A percentile compares a stretch with the other conserved stretches of the same genome.
Conservation (phyloP, 2,888 invertebrate species). For the Epinotia brunnichana region DNA sequence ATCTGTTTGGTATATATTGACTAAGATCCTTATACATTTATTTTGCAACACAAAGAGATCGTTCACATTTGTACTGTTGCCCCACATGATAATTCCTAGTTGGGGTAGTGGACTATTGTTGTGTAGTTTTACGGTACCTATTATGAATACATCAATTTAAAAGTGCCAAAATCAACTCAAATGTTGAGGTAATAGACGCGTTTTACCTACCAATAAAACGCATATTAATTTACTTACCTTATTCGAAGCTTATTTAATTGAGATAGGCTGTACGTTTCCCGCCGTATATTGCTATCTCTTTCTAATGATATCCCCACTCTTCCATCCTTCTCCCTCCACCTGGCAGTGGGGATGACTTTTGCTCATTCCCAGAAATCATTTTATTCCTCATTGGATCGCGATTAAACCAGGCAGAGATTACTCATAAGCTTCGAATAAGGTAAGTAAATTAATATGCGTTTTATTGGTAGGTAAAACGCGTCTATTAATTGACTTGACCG, state of each 20-base stretch:
- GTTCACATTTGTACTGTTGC: no score
- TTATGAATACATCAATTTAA: background rate
- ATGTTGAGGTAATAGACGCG: constrained; percentile 9
- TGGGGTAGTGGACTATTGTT: no score
- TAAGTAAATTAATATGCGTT: constrained; percentile 4
- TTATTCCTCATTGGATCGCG: constrained; percentile 16
- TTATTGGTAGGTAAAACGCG: constrained; percentile 1
- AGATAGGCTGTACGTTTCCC: constrained; percentile 12
- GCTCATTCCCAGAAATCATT: background rate
- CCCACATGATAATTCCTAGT: no score
- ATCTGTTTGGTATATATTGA: no score
- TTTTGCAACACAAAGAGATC: no score
- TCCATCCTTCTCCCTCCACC: constrained; percentile 1
- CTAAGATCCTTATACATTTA: no score
- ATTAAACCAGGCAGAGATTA: constrained; percentile 20
- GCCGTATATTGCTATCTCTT: background rate
- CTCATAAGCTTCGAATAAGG: constrained; percentile 26
- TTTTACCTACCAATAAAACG: constrained; percentile 33
- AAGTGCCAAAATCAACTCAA: background rate
- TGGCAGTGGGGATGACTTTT: constrained; percentile 11
- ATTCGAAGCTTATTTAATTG: background rate
- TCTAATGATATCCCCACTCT: background rate
- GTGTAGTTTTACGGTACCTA: no score
- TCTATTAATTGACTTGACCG: constrained; percentile 26
- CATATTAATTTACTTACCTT: constrained; percentile 32